phyloP scores from a whole-genome alignment of 2,113 vertebrate genomes.

The Alethe diademata region DNA sequence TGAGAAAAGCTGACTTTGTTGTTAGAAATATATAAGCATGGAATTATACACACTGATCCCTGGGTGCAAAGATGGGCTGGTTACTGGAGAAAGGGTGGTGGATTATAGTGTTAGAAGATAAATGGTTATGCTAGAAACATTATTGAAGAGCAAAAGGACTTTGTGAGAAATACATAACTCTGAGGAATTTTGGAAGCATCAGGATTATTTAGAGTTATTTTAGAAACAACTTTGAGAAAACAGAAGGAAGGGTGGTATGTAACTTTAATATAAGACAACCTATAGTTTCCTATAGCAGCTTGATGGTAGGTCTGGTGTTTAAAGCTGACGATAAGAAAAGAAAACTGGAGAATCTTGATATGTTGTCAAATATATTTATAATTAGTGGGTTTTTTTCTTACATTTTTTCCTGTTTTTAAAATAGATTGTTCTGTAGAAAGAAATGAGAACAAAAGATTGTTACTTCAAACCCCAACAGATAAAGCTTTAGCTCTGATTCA shows the following conservation, averaged over 20 bases:
- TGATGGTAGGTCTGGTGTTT: background rate
- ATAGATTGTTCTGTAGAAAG: background rate
- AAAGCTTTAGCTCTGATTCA: background rate
- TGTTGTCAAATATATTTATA: background rate
- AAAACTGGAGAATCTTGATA: background rate
- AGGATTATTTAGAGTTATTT: background rate
- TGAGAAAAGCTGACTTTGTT: background rate
- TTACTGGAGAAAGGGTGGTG: background rate
- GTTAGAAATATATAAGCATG: background rate
- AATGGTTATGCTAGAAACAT: background rate
- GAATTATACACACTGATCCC: background rate
- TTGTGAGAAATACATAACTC: background rate
- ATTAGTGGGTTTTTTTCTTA: background rate
- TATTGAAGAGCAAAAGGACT: background rate
- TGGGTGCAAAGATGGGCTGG: background rate
- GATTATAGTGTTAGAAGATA: background rate
- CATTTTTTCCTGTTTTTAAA: background rate
- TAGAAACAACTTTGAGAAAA: background rate
- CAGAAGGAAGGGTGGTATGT: background rate
- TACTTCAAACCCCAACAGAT: background rate
- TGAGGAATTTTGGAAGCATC: background rate
- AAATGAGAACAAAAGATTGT: background rate
- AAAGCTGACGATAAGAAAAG: background rate
- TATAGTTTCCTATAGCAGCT: background rate
- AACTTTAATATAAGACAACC: background rate